phyloP scores from a whole-genome alignment of 2,888 invertebrate species.

The Acrocyrtus sp. region DNA sequence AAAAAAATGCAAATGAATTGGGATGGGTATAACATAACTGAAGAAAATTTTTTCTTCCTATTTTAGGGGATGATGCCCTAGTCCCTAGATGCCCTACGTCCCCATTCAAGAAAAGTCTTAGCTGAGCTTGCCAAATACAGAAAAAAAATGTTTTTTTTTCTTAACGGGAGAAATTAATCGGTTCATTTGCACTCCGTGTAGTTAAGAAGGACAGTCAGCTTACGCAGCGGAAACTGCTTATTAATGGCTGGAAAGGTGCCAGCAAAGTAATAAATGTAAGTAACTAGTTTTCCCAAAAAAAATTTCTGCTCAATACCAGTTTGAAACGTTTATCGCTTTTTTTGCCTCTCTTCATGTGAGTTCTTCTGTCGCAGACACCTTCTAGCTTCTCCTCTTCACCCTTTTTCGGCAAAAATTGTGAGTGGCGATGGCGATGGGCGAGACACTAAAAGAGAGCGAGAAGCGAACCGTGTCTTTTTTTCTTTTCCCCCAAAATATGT shows the following conservation, averaged over 20 bases:
- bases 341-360: too few relatives aligned
- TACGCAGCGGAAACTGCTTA: not conserved
- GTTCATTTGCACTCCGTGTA: slow-evolving; percentile 7
- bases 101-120: not conserved
- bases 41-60: not conserved
- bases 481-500: not conserved
- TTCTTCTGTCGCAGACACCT: too few relatives aligned
- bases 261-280: slow-evolving; percentile 5
- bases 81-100: not conserved
- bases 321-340: too few relatives aligned
- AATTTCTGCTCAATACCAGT: too few relatives aligned
- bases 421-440: too few relatives aligned
- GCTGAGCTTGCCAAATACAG: not conserved
- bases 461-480: too few relatives aligned
- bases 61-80: too few relatives aligned
- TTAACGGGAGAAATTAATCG: slow-evolving; percentile 1
- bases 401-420: too few relatives aligned
- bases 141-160: not conserved
- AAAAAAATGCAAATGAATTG: not conserved
- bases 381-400: too few relatives aligned
- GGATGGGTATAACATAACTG: not conserved
- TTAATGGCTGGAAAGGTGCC: not conserved
- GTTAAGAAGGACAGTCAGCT: too few relatives aligned
- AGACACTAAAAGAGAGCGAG: too few relatives aligned
- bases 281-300: slow-evolving; percentile 1